These are phyloP conservation scores for Leucopternis melanops DNA, from an alignment of 2,113 vertebrate genomes.

Conservation along the genomic window DNA sequence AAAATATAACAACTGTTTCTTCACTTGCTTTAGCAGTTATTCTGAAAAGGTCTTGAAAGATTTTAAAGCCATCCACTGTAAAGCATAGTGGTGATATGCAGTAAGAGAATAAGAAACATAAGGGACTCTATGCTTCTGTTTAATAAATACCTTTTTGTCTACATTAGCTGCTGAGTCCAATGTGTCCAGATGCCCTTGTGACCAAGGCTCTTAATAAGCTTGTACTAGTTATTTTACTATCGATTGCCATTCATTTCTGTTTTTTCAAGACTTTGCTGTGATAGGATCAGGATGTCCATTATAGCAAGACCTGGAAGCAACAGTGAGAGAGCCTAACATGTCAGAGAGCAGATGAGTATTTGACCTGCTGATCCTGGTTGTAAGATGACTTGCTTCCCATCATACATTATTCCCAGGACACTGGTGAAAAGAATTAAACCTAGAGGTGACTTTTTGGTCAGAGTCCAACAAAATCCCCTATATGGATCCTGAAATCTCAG, in stretches of 20 bases:
- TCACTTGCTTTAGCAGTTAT: background rate
- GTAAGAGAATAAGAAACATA: background rate
- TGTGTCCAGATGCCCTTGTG: background rate
- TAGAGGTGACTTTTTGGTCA: background rate
- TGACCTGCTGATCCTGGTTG: background rate
- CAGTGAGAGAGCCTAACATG: background rate
- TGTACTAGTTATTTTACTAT: background rate
- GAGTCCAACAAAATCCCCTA: background rate
- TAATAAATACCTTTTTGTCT: background rate
- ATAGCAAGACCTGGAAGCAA: background rate
- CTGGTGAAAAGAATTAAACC: background rate
- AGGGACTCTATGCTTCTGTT: background rate
- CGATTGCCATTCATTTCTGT: background rate
- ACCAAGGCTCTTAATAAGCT: background rate
- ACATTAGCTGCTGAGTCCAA: background rate
- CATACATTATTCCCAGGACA: background rate
- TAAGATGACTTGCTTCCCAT: background rate
- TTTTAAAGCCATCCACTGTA: background rate
- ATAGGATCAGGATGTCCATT: background rate
- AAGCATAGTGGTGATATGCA: background rate
- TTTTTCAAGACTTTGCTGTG: background rate
- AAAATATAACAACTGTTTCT: background rate
- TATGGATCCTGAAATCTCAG: background rate
- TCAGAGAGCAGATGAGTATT: background rate
- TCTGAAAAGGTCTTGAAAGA: background rate